Base-by-base conservation (phyloP, 2,113 vertebrate species). In the Scytalopus superciliaris region DNA sequence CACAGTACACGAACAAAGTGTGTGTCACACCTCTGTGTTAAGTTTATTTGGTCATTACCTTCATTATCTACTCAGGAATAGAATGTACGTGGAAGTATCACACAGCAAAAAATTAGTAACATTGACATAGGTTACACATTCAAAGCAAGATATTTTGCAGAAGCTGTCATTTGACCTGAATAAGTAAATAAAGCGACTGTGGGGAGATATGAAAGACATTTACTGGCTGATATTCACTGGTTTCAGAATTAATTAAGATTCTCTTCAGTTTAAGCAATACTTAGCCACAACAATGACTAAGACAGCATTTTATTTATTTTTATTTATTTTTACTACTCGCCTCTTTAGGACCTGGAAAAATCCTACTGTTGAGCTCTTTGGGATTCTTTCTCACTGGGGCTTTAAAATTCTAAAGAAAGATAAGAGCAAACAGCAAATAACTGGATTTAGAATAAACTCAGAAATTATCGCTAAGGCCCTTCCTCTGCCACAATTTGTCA, bases 401-500 rank as follows among this genome's bases (percentile, higher is more conserved):
- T 98, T 98, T 98, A 98, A 98, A 98, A 96, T 96, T 96, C 97
- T 97, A 74, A 82, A 69, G 95, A 97, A 94, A 98, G 98, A 98
- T 99, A 98, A 99, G 97, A 96, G 95, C 97, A 97, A 98, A 98
- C 97, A 98, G 97, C 97, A 98, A 98, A 98, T 98, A 98, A 97
- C 97, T 98, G 98, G 98, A 97, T 98, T 98, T 98, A 98, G 98
- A 98, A 98, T 98, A 99, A 99, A 99, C 98, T 97, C 93, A 97
- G 97, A 99, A 98, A 99, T 99, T 98, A 99, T 99, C 98, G 57
- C 98, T 95, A 87, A 97, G 94, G 98, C 97, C 98, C 97, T 98
- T 98, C 98, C 97, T 98, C 98, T 98, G 98, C 98, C 98, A 99
- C 98, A 98, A 98, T 99, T 99, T 99, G 98, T 99, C 99, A 99